These are phyloP conservation scores for Laticauda colubrina DNA, from an alignment of 2,113 vertebrate genomes.

Conservation along the genomic window DNA sequence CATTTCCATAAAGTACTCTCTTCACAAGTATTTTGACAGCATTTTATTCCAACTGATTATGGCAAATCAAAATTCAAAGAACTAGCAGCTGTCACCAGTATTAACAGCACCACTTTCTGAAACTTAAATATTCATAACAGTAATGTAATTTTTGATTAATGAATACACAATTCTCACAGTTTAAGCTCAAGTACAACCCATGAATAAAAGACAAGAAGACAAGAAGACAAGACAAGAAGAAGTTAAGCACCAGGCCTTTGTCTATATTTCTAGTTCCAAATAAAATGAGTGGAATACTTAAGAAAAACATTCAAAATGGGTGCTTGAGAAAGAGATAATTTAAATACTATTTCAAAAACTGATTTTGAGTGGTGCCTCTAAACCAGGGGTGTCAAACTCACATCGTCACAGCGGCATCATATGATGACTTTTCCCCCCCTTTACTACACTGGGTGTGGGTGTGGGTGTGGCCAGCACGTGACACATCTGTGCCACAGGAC, in stretches of 20 bases:
- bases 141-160: background rate
- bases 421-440: too few relatives aligned
- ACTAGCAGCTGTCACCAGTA: background rate
- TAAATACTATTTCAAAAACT: background rate
- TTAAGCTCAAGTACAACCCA: background rate
- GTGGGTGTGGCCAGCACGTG: too few relatives aligned
- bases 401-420: too few relatives aligned
- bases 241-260: background rate
- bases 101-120: background rate
- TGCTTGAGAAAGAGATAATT: background rate
- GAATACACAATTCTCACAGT: background rate
- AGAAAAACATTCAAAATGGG: background rate
- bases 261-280: background rate
- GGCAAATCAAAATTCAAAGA: too few relatives aligned
- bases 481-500: too few relatives aligned
- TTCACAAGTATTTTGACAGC: background rate
- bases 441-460: too few relatives aligned
- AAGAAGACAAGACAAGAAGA: background rate
- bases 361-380: background rate
- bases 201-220: too few relatives aligned
- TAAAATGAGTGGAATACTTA: background rate
- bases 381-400: too few relatives aligned
- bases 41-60: constrained; percentile 1
- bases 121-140: background rate
- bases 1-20: background rate